These are phyloP conservation scores for Notoglanidium macrostoma DNA, from an alignment of 2,797 vertebrate species.

Conservation along the genomic window DNA sequence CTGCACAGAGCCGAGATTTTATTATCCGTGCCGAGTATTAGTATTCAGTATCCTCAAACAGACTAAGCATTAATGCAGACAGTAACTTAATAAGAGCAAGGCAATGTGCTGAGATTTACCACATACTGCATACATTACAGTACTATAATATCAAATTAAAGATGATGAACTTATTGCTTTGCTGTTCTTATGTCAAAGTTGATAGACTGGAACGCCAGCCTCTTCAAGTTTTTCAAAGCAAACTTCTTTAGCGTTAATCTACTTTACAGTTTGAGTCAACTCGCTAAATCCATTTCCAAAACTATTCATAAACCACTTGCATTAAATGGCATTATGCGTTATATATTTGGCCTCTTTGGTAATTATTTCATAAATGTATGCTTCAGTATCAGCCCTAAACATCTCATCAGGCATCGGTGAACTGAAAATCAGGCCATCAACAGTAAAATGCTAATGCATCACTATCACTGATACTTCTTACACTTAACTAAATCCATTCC, in stretches of 20 bases:
- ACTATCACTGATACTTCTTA: background rate
- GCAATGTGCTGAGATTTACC: constrained; percentile 28
- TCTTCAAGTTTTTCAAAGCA: constrained; percentile 25
- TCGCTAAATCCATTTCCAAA: background rate
- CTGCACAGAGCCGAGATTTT: background rate
- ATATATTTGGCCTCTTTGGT: constrained; percentile 53
- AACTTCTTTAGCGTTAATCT: constrained; percentile 5
- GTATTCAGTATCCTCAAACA: constrained; percentile 11
- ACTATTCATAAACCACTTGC: background rate
- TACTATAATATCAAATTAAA: constrained; percentile 41
- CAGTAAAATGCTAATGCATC: background rate
- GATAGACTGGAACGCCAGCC: background rate
- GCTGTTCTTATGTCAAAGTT: constrained; percentile 21
- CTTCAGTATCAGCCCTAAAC: background rate
- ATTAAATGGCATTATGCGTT: constrained; percentile 22
- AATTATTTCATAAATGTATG: constrained; percentile 11
- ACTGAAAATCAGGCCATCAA: constrained; percentile 10
- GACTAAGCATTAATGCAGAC: constrained; percentile 29
- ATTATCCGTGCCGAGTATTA: constrained; percentile 23
- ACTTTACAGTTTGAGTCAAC: background rate
- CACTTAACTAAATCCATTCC: constrained; percentile 5
- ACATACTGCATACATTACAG: constrained; percentile 42
- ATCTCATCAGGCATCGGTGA: background rate
- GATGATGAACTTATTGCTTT: constrained; percentile 54
- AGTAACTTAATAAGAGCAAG: background rate